A percentile compares a stretch with the other conserved stretches of the same genome.
Conservation (phyloP, 1,140 invertebrate species). For the Macrobrachium rosenbergii region DNA sequence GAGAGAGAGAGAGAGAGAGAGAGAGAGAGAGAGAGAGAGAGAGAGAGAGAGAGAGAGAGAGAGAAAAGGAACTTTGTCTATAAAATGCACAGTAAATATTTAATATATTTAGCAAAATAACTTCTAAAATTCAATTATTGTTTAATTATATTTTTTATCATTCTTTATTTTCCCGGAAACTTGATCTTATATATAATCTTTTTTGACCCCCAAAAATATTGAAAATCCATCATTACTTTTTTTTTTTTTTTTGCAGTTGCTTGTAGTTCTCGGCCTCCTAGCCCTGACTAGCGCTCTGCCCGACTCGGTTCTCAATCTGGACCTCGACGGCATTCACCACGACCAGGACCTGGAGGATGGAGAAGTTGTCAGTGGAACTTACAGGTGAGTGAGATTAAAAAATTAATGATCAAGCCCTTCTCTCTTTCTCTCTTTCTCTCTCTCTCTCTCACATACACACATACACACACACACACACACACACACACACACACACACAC, state of each 20-base stretch:
- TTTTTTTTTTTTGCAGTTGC: not conserved
- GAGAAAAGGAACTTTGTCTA: not conserved
- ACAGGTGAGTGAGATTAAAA: too few relatives aligned
- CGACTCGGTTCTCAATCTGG: not conserved
- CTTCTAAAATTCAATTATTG: too few relatives aligned
- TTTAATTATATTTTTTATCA: too few relatives aligned
- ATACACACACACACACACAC: too few relatives aligned
- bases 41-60: not conserved
- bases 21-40: constrained; percentile 3
- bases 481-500: too few relatives aligned
- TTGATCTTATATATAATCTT: too few relatives aligned
- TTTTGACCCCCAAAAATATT: not conserved
- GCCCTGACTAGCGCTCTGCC: not conserved
- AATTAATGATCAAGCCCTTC: too few relatives aligned
- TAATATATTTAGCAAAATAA: too few relatives aligned
- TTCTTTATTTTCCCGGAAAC: too few relatives aligned
- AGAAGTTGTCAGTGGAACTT: not conserved
- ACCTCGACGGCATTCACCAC: not conserved
- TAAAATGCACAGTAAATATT: not conserved
- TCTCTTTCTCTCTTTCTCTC: too few relatives aligned
- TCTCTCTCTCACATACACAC: too few relatives aligned
- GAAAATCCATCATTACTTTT: too few relatives aligned
- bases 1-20: not conserved
- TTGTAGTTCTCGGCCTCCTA: not conserved
- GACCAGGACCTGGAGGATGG: not conserved